Percentiles rank a stretch among this genome's conserved stretches.
Evolutionary conservation across 2,113 vertebrate species (phyloP).

Genomic region (Calcarius ornatus): DNA sequence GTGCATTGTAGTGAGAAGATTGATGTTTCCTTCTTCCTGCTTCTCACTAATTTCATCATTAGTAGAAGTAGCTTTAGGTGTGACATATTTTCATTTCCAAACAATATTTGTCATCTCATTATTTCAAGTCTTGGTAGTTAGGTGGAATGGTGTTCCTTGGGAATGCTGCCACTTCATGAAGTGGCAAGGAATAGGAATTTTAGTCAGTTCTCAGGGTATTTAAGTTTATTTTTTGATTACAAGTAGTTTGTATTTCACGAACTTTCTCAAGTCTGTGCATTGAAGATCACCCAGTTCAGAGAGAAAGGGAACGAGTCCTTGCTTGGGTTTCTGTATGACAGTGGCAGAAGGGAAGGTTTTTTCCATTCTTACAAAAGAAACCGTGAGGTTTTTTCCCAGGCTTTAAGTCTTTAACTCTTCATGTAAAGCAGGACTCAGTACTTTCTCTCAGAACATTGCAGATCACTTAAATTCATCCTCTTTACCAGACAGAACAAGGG

Average conservation of each 20-base stretch:
- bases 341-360: neutral
- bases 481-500: neutral
- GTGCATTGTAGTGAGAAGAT: neutral
- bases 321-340: neutral
- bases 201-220: neutral
- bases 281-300: neutral
- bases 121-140: neutral
- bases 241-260: neutral
- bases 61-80: neutral
- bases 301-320: neutral
- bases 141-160: neutral
- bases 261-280: neutral
- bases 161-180: neutral
- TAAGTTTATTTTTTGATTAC: neutral
- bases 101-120: neutral
- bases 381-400: neutral
- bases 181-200: neutral
- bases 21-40: conserved; percentile 2
- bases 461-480: neutral
- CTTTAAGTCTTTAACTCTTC: neutral
- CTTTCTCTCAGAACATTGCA: neutral
- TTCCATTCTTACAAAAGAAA: neutral
- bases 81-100: conserved; percentile 21
- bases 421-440: neutral
- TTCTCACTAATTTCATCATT: conserved; percentile 9